A percentile compares a stretch with the other conserved stretches of the same genome.
Conservation (phyloP, 2,797 vertebrate species). For the Chaenodraco wilsoni region DNA sequence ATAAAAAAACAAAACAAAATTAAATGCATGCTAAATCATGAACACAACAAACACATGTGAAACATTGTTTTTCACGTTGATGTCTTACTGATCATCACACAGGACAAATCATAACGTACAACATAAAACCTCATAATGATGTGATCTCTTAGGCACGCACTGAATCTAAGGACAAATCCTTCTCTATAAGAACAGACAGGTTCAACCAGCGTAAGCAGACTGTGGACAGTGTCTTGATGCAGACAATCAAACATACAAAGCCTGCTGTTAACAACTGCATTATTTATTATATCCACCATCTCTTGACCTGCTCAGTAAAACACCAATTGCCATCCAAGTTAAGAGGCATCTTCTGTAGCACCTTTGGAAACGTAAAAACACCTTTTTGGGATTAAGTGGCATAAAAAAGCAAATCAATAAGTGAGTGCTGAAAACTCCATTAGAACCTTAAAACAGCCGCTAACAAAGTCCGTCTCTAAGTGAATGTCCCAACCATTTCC, state of each 20-base stretch:
- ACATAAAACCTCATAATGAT: constrained; percentile 55
- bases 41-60: constrained; percentile 47
- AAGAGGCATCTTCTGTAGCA: constrained; percentile 83
- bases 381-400: constrained; percentile 65
- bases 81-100: constrained; percentile 51
- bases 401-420: constrained; percentile 63
- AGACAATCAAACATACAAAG: constrained; percentile 55
- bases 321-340: constrained; percentile 47
- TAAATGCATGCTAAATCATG: constrained; percentile 72
- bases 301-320: constrained; percentile 58
- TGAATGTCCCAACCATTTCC: constrained; percentile 39
- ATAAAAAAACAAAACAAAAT: constrained; percentile 59
- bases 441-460: constrained; percentile 60
- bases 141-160: constrained; percentile 68
- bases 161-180: constrained; percentile 57
- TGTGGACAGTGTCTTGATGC: constrained; percentile 49
- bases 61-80: constrained; percentile 27
- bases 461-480: constrained; percentile 45
- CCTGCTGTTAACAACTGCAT: constrained; percentile 35
- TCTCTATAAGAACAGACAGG: constrained; percentile 49
- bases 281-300: constrained; percentile 38
- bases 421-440: constrained; percentile 54
- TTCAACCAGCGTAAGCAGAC: constrained; percentile 65
- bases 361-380: constrained; percentile 80
- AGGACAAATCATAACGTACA: constrained; percentile 51